Evolutionary conservation across 2,113 vertebrate genomes (phyloP).

Genomic region (Athene cunicularia): DNA sequence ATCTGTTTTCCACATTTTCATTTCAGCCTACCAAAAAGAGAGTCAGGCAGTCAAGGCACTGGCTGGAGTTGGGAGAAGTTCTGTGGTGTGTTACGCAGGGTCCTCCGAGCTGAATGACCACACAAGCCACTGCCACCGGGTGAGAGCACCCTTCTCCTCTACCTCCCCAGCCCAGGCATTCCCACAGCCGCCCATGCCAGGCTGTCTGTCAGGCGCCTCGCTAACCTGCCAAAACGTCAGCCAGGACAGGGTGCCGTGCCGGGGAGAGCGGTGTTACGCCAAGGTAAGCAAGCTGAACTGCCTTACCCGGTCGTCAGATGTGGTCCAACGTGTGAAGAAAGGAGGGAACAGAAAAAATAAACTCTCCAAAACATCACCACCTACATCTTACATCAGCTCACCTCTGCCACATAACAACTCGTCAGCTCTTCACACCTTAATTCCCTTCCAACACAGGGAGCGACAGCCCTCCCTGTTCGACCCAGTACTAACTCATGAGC

Average conservation of each 20-base stretch:
- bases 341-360: background rate
- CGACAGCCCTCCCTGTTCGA: background rate
- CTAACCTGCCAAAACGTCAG: background rate
- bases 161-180: background rate
- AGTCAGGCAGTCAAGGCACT: fast-evolving
- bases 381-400: background rate
- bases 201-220: background rate
- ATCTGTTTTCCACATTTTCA: constrained; percentile 41
- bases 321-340: background rate
- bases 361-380: background rate
- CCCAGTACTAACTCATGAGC: background rate
- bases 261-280: fast-evolving
- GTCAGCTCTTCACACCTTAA: background rate
- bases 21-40: background rate
- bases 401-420: background rate
- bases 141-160: background rate
- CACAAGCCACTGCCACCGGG: background rate
- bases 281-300: background rate
- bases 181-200: background rate
- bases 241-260: fast-evolving
- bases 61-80: fast-evolving
- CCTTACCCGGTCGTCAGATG: background rate
- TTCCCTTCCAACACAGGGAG: fast-evolving
- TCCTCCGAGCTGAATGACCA: background rate
- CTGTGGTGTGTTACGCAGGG: fast-evolving